These are phyloP conservation scores for Volucella zonaria DNA, from an alignment of 2,888 invertebrate species.

Conservation along the genomic window DNA sequence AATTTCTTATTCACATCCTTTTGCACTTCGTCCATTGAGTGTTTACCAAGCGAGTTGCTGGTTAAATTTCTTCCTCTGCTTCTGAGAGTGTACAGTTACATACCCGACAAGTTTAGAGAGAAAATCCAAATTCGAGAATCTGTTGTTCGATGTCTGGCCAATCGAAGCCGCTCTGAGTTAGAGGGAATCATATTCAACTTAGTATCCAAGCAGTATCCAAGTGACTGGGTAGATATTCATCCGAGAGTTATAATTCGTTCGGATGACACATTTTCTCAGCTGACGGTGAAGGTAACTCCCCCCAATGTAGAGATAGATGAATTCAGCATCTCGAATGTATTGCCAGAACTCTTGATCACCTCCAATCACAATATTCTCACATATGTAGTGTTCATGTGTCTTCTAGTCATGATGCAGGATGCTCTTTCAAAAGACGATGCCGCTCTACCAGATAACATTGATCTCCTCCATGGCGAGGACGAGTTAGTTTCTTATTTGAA, in stretches of 20 bases:
- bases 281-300: constrained; percentile 76
- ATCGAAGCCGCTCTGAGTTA: constrained; percentile 77
- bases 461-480: constrained; percentile 77
- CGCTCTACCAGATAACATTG: constrained; percentile 56
- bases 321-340: constrained; percentile 71
- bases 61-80: constrained; percentile 78
- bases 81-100: constrained; percentile 77
- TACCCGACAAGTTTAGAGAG: constrained; percentile 74
- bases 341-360: constrained; percentile 76
- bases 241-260: constrained; percentile 75
- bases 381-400: constrained; percentile 78
- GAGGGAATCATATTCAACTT: constrained; percentile 76
- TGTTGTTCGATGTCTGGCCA: constrained; percentile 79
- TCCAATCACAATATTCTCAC: constrained; percentile 78
- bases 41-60: constrained; percentile 79
- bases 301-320: constrained; percentile 60
- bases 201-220: constrained; percentile 72
- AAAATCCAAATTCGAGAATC: constrained; percentile 75
- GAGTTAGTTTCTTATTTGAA: constrained; percentile 78
- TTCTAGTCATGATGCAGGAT: constrained; percentile 76
- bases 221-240: constrained; percentile 76
- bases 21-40: constrained; percentile 79
- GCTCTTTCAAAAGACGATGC: constrained; percentile 36
- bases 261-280: constrained; percentile 30
- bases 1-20: constrained; percentile 78